Conservation (phyloP, 2,888 invertebrate genomes). For the Lasius platythorax region DNA sequence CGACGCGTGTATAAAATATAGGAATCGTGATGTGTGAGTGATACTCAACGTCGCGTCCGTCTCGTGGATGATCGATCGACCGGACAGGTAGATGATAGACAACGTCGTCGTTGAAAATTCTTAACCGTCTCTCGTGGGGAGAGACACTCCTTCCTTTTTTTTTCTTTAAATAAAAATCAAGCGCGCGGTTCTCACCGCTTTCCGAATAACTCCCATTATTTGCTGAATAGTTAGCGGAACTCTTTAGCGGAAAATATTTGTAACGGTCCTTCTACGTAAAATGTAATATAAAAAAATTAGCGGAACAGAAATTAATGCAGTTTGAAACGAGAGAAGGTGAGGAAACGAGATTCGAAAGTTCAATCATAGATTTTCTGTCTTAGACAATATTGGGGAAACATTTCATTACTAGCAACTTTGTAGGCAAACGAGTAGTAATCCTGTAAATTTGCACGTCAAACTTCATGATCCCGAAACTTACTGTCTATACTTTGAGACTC, state of each 20-base stretch:
- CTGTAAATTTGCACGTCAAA: constrained; percentile 52
- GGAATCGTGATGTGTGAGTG: constrained; percentile 47
- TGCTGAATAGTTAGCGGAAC: not conserved
- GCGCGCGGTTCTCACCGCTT: not conserved
- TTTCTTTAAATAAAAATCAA: constrained; percentile 10
- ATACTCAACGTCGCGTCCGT: constrained; percentile 51
- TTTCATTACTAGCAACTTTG: constrained; percentile 35
- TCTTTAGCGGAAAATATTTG: not conserved
- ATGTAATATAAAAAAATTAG: not conserved
- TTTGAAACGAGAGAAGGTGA: not conserved
- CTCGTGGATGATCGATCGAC: constrained; percentile 36
- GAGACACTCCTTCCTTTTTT: not conserved
- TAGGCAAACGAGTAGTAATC: constrained; percentile 7
- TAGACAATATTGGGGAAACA: constrained; percentile 10
- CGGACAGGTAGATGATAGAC: constrained; percentile 48
- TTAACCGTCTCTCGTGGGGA: not conserved
- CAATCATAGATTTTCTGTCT: constrained; percentile 36
- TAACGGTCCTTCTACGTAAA: not conserved
- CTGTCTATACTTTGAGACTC: constrained; percentile 38
- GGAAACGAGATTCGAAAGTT: constrained; percentile 15
- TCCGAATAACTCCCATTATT: not conserved
- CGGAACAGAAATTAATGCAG: not conserved
- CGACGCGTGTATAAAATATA: constrained; percentile 40
- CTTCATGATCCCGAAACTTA: constrained; percentile 43
- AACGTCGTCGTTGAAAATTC: constrained; percentile 43